Base-by-base conservation (phyloP, 2,797 vertebrate species). In the Rhabdomys pumilio region DNA sequence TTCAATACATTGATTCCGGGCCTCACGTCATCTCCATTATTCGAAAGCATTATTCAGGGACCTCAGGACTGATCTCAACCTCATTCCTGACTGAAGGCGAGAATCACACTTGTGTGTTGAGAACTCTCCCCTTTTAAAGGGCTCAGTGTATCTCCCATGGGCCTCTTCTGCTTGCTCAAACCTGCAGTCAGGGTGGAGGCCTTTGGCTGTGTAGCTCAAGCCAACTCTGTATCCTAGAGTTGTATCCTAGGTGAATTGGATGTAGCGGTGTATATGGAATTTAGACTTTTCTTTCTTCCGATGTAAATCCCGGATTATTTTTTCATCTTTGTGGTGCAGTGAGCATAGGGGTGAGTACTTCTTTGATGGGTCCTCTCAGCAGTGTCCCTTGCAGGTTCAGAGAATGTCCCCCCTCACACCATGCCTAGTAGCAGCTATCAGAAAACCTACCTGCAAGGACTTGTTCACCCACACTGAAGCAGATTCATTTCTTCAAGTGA, bases 401-500 rank as follows among this genome's bases (percentile, higher is more conserved):
- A 38, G n/a, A 12, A 69, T n/a, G 31, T 24, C 2, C 26, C 57
- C 20, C 82, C 34, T 69, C 50, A 67, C 0, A 6, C 29, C 83
- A 31, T 61, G 31, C 29, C 41, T 38, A 38, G 19, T 86, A 93
- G 89, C 55, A 59, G 17, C 79, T 61, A 3, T 50, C 47, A 5
- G 20, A 34, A 24, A 34, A 72, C 31, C n/a, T 34, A 67, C 87
- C 29, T 31, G 50, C 13, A 13, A 72, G 59, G 65, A 69, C 65
- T 47, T 41, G 88, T 80, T 89, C 72, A 9, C 91, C 84, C 73
- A 90, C 50, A 14, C 73, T 2, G 50, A 77, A n/a, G 75, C 76
- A 75, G 50, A 96, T 73, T n/a, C 75, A 26, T 15, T 81, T 85
- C 84, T 95, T 86, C 89, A 34, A 92, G 87, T 38, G 91, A 92